These are phyloP conservation scores for Manis pentadactyla DNA, from an alignment of 2,797 vertebrate genomes.

Conservation along the genomic window DNA sequence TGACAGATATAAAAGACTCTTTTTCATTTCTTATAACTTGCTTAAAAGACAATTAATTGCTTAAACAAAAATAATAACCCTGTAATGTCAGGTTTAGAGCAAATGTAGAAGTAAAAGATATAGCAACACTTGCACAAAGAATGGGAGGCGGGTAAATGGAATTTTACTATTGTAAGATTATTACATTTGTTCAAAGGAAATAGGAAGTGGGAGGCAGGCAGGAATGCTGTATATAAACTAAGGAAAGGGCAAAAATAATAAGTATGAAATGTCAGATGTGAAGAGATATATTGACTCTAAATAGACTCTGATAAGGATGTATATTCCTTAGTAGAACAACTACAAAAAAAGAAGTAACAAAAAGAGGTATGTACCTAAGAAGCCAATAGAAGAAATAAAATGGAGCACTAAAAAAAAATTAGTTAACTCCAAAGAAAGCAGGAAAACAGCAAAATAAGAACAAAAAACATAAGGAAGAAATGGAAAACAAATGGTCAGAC, in stretches of 20 bases:
- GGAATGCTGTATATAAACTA: background rate
- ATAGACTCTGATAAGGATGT: background rate
- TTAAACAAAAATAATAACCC: background rate
- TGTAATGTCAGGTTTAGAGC: background rate
- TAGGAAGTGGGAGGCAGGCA: background rate
- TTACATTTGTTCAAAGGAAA: background rate
- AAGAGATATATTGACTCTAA: background rate
- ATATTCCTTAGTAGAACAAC: background rate
- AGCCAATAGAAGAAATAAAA: background rate
- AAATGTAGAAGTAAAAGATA: background rate
- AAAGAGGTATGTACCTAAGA: background rate
- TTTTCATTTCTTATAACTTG: background rate
- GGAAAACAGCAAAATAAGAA: background rate
- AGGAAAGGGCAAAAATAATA: background rate
- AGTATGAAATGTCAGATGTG: background rate
- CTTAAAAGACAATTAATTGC: constrained; percentile 27
- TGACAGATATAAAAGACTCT: background rate
- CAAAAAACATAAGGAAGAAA: background rate
- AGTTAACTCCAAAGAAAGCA: background rate
- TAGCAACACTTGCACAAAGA: background rate
- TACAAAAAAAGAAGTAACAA: background rate
- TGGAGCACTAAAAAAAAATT: background rate
- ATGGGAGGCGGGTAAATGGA: background rate
- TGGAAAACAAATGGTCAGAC: background rate
- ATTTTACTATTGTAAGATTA: background rate